Percentiles rank a stretch among this genome's conserved stretches.
Conservation (phyloP, 2,888 invertebrate genomes). For the Lapara coniferarum region DNA sequence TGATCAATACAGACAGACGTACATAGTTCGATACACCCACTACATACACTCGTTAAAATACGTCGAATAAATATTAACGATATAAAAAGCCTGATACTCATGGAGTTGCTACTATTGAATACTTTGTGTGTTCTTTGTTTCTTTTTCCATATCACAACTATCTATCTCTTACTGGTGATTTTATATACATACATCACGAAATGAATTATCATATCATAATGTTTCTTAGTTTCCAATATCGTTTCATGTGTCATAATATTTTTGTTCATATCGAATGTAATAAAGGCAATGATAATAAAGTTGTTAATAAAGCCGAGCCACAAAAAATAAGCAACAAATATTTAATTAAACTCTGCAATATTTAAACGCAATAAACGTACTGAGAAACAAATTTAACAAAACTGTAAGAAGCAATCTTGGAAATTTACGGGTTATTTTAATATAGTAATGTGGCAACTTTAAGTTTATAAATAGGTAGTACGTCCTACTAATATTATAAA, state of each 20-base stretch:
- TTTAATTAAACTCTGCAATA: too few species aligned
- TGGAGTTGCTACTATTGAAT: not conserved
- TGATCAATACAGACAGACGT: constrained; percentile 23
- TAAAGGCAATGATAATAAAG: too few species aligned
- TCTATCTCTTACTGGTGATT: not conserved
- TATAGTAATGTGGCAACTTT: not conserved
- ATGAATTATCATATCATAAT: not conserved
- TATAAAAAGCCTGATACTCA: constrained; percentile 16
- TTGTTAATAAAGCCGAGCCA: too few species aligned
- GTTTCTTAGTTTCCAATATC: too few species aligned
- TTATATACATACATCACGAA: not conserved
- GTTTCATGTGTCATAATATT: too few species aligned
- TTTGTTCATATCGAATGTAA: too few species aligned
- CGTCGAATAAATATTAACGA: constrained; percentile 20
- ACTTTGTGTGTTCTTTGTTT: not conserved
- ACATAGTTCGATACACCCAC: constrained; percentile 18
- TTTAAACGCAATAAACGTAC: too few species aligned
- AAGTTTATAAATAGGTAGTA: not conserved
- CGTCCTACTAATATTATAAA: too few species aligned
- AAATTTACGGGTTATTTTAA: too few species aligned
- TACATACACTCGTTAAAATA: constrained; percentile 6
- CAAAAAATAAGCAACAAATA: too few species aligned
- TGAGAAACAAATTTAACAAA: too few species aligned
- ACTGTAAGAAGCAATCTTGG: too few species aligned
- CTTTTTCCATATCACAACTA: not conserved